phyloP scores from a whole-genome alignment of 37 sponge, comb jelly and placozoan genomes.

The Bolinopsis microptera region DNA sequence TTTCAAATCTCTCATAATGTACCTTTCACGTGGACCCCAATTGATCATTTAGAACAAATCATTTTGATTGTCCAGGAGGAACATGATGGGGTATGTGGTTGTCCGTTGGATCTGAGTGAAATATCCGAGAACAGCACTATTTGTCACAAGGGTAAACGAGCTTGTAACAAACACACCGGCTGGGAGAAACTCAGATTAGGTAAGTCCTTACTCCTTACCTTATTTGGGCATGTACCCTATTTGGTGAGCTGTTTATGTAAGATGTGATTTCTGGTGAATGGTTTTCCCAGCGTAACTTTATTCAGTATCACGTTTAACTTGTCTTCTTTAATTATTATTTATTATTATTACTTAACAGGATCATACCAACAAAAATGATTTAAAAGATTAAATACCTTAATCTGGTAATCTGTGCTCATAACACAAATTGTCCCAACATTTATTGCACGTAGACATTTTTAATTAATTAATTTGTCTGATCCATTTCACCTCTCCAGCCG shows the following conservation, averaged over 20 bases:
- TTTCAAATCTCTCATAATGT: background rate
- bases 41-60: background rate
- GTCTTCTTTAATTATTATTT: no score
- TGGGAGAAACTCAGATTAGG: constrained; percentile 86
- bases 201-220: background rate
- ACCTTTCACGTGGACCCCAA: background rate
- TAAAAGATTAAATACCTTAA: no score
- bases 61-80: constrained; percentile 81
- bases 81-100: constrained; percentile 89
- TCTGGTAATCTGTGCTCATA: no score
- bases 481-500: constrained; percentile 75
- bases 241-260: no score
- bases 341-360: no score
- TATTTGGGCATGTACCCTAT: background rate
- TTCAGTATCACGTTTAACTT: no score
- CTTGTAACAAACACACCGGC: constrained; percentile 79
- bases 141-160: constrained; percentile 77
- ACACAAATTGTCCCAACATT: no score
- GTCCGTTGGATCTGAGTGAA: constrained; percentile 77
- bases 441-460: no score
- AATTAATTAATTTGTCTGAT: no score
- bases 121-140: constrained; percentile 41
- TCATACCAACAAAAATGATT: no score
- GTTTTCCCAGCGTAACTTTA: no score
- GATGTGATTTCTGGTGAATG: no score